phyloP scores from a whole-genome alignment of 2,113 vertebrate genomes.

The Gila orcuttii region DNA sequence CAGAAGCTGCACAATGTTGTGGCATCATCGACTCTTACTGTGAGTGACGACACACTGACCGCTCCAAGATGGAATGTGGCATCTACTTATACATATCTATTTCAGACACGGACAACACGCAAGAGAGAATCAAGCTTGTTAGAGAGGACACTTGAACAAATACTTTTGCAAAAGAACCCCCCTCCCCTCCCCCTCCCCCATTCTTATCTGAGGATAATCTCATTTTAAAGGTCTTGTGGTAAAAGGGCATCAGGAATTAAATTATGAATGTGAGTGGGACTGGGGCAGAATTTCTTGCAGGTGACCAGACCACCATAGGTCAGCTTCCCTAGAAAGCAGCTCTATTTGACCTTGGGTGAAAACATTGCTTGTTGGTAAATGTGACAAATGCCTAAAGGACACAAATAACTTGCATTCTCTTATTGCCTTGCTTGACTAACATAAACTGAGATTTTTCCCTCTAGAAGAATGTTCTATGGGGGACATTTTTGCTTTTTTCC shows the following conservation, averaged over 20 bases:
- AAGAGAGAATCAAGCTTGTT: conserved; percentile 43
- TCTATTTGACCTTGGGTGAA: conserved; percentile 58
- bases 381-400: conserved; percentile 55
- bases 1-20: too few species aligned
- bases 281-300: conserved; percentile 47
- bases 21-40: too few species aligned
- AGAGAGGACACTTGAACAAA: conserved; percentile 26
- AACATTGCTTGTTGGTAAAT: conserved; percentile 51
- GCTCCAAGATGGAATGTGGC: too few species aligned
- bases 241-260: conserved; percentile 29
- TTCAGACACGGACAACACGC: conserved; percentile 21
- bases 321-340: conserved; percentile 40
- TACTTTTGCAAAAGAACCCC: neutral
- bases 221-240: conserved; percentile 37
- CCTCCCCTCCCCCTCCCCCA: neutral
- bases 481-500: neutral
- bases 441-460: conserved; percentile 48
- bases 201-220: conserved; percentile 8
- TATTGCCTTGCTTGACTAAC: conserved; percentile 24
- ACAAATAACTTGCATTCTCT: conserved; percentile 38
- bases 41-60: too few species aligned
- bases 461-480: conserved; percentile 32
- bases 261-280: conserved; percentile 48
- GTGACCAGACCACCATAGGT: conserved; percentile 17
- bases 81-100: neutral